Evolutionary conservation across 2,113 vertebrate species (phyloP).

Genomic region (Oreochromis spilurus): DNA sequence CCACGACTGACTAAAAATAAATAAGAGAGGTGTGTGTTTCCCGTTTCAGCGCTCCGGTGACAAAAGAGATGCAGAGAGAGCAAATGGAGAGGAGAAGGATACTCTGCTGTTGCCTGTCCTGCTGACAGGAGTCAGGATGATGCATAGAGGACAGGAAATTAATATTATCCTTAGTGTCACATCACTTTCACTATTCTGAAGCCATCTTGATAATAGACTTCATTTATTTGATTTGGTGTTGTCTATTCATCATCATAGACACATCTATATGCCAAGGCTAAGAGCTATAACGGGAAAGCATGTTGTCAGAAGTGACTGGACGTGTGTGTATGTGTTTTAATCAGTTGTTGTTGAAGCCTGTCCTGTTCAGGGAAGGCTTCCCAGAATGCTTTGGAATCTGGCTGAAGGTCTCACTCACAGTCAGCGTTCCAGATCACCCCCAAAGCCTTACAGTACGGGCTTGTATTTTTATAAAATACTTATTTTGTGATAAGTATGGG

Average conservation of each 20-base stretch:
- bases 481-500: neutral
- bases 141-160: neutral
- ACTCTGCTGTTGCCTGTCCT: neutral
- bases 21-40: slow-evolving; percentile 24
- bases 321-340: neutral
- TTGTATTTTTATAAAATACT: neutral
- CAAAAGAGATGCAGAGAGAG: slow-evolving; percentile 24
- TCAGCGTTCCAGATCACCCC: neutral
- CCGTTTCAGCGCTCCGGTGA: neutral
- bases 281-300: neutral
- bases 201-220: neutral
- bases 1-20: slow-evolving; percentile 50
- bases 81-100: neutral
- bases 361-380: neutral
- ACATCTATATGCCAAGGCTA: neutral
- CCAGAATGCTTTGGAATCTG: neutral
- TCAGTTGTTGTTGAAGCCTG: neutral
- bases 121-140: neutral
- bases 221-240: neutral
- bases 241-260: neutral
- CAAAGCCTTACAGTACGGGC: accelerated
- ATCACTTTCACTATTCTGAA: neutral
- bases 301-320: neutral
- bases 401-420: neutral
- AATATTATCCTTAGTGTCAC: slow-evolving; percentile 15